phyloP scores from a whole-genome alignment of 2,113 vertebrate genomes.

The Hippocampus mohnikei region DNA sequence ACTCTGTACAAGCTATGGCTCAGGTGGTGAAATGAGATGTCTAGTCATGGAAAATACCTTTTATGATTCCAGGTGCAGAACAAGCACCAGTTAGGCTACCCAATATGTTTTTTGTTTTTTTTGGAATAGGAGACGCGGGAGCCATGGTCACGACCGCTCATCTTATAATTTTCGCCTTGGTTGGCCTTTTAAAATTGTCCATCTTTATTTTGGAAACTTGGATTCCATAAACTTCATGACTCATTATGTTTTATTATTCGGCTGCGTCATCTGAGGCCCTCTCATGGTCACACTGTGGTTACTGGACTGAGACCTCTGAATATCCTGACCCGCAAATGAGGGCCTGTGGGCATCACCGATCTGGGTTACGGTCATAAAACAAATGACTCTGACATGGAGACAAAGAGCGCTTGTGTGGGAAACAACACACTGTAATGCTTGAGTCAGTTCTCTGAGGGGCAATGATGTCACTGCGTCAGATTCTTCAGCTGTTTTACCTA shows the following conservation, averaged over 20 bases:
- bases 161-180: not conserved
- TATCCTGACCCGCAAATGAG: slow-evolving; percentile 27
- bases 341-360: slow-evolving; percentile 21
- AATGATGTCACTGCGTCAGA: slow-evolving; percentile 46
- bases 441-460: slow-evolving; percentile 39
- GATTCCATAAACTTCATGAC: slow-evolving; percentile 7
- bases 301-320: slow-evolving; percentile 15
- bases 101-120: not conserved
- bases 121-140: no score
- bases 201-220: slow-evolving; percentile 10
- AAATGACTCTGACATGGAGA: slow-evolving; percentile 31
- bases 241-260: not conserved
- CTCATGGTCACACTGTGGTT: slow-evolving; percentile 26
- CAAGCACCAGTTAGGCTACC: not conserved
- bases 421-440: slow-evolving; percentile 17
- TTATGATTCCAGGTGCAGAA: not conserved
- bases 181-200: not conserved
- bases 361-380: slow-evolving; percentile 44
- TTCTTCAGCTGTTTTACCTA: slow-evolving; percentile 18
- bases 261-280: slow-evolving; percentile 9
- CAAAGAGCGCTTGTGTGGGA: slow-evolving; percentile 19
- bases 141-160: not conserved
- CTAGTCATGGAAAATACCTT: not conserved
- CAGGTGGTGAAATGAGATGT: not conserved
- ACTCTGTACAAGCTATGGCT: not conserved